phyloP scores from a whole-genome alignment of 2,113 vertebrate genomes.

The Hippocampus comes region DNA sequence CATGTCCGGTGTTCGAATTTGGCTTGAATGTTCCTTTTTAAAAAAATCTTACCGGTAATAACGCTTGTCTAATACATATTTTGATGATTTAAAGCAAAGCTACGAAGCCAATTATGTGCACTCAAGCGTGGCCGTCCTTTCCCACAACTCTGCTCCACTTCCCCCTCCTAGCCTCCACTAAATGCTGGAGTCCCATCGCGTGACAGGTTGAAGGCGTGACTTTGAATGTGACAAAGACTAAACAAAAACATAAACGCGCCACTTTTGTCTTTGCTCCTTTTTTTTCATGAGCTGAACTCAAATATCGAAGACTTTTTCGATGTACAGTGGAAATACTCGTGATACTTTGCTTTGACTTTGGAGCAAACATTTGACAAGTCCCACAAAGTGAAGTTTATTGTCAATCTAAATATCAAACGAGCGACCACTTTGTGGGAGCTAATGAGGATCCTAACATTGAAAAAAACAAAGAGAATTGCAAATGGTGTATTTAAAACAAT shows the following conservation, averaged over 20 bases:
- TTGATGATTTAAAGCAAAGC: constrained; percentile 7
- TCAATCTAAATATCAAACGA: too few relatives aligned
- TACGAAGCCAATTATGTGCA: constrained; percentile 10
- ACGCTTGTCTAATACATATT: background rate
- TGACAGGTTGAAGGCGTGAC: constrained; percentile 50
- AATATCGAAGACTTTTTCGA: background rate
- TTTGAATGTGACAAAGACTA: constrained; percentile 35
- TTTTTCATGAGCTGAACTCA: background rate
- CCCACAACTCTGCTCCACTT: background rate
- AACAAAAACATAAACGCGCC: background rate
- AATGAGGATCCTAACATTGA: too few relatives aligned
- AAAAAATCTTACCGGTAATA: background rate
- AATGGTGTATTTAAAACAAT: too few relatives aligned
- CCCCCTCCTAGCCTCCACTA: constrained; percentile 22
- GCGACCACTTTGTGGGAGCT: too few relatives aligned
- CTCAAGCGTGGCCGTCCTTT: constrained; percentile 49
- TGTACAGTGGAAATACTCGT: too few relatives aligned
- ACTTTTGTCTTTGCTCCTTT: background rate
- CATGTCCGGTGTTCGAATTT: background rate
- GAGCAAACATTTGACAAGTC: too few relatives aligned
- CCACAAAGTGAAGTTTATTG: too few relatives aligned
- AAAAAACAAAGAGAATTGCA: too few relatives aligned
- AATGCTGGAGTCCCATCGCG: constrained; percentile 57
- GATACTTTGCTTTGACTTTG: too few relatives aligned
- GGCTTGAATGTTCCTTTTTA: background rate